Percentiles rank a stretch among this genome's conserved stretches.
phyloP scores from a whole-genome alignment of 2,888 invertebrate species.

The Conops quadrifasciatus region DNA sequence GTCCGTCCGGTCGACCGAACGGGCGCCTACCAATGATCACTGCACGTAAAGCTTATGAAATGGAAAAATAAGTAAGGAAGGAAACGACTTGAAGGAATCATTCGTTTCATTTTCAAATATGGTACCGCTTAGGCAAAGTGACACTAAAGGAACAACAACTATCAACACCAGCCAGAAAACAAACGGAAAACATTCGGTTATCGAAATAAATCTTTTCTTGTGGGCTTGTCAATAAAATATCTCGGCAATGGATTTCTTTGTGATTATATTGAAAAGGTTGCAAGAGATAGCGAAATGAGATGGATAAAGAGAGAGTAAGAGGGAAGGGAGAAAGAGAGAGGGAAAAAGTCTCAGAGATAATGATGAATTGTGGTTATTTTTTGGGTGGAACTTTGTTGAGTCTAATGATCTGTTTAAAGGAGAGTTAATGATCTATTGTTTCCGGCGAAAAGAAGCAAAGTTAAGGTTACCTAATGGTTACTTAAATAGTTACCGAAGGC shows the following conservation, averaged over 20 bases:
- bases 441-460: constrained; percentile 7
- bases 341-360: not conserved
- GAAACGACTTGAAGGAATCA: too few species aligned
- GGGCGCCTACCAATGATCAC: too few species aligned
- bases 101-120: constrained; percentile 18
- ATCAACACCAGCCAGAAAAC: too few species aligned
- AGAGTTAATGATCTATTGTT: constrained; percentile 25
- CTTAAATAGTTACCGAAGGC: too few species aligned
- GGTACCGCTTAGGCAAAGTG: constrained; percentile 26
- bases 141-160: too few species aligned
- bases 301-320: too few species aligned
- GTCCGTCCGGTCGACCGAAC: too few species aligned
- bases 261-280: not conserved
- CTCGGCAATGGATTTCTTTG: not conserved
- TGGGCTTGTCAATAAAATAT: not conserved
- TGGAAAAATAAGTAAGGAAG: too few species aligned
- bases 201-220: not conserved
- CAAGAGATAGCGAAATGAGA: not conserved
- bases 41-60: too few species aligned
- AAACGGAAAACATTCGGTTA: too few species aligned
- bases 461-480: too few species aligned
- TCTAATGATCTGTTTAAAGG: constrained; percentile 2
- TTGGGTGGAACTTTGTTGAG: constrained; percentile 8
- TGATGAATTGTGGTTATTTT: constrained; percentile 7
- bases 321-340: not conserved